Evolutionary conservation across 1,140 invertebrate genomes (phyloP), one percentile per base, ranked within the genome.

Genomic region (Temnothorax longispinosus): DNA sequence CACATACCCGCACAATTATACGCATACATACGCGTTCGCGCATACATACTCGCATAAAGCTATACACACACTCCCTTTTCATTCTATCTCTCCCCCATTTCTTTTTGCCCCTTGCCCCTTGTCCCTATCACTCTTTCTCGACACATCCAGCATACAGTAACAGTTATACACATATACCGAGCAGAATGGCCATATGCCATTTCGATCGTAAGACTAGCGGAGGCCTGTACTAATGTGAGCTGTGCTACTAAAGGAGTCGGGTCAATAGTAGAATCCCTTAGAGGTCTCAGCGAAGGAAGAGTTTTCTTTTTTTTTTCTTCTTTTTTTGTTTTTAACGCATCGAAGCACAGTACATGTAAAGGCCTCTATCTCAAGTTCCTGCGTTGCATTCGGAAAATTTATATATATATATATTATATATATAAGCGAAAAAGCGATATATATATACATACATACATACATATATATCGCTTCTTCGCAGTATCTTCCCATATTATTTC

Each of bases 181-280:
- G 92, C 87, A 91, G 88, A 93, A 91, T 89, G 91, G 85, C 91
- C 44, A 64, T 77, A 21, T 80, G 84, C 90, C 89, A 93, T 88
- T 90, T 90, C 90, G 91, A 89, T 92, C 91, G 77, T 93, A 93
- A 91, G 93, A 94, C 93, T 94, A 94, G 93, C 90, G 93, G 92
- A 94, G 93, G 93, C 93, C 93, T 93, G 91, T 92, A 92, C 92
- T 91, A 90, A 89, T 89, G 84, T 82, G 72, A 62, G 78, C 86
- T 88, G 89, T 91, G 88, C 87, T 80, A 76, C 80, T 85, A 80
- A 82, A 85, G 74, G 44, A 90, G 81, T 88, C 54, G 56, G 62
- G 80, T 27, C 85, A 86, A 87, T 84, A 85, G 65, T 86, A 88
- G 71, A 60, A 78, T 87, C 74, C 72, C 60, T 77, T 65, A 78